Percentiles rank a stretch among this genome's conserved stretches.
phyloP scores from a whole-genome alignment of 2,113 vertebrate species.

The Tiliqua scincoides region DNA sequence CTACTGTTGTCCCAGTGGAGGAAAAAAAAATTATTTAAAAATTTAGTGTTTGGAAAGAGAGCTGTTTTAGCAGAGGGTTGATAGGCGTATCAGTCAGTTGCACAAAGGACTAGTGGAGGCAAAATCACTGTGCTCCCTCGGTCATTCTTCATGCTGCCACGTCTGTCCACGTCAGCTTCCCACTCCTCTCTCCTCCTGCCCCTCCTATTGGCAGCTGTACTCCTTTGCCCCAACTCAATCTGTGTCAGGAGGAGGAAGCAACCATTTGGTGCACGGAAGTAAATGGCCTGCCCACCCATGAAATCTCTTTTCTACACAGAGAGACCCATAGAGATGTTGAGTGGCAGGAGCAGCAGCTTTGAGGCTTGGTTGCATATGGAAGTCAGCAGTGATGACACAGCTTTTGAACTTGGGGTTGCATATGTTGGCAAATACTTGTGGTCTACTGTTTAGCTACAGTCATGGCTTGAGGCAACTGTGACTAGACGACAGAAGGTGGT shows the following conservation, averaged over 20 bases:
- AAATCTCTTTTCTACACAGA: neutral
- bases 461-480: neutral
- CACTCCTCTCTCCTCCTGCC: neutral
- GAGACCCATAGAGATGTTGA: neutral
- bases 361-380: neutral
- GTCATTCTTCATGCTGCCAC: neutral
- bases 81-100: too few species aligned
- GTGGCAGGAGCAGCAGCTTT: neutral
- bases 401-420: neutral
- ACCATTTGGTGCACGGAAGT: neutral
- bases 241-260: neutral
- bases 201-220: neutral
- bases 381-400: neutral
- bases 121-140: neutral
- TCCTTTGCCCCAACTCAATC: too few species aligned
- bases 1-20: neutral
- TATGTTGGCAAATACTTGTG: neutral
- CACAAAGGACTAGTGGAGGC: too few species aligned
- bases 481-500: too few species aligned
- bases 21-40: neutral
- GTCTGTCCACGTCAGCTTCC: neutral
- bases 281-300: too few species aligned
- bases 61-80: too few species aligned
- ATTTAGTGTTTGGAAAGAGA: neutral
- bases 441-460: neutral